Evolutionary conservation across 2,797 vertebrate species (phyloP), one percentile per base, ranked within the genome.

Genomic region (Pelobates cultripes): DNA sequence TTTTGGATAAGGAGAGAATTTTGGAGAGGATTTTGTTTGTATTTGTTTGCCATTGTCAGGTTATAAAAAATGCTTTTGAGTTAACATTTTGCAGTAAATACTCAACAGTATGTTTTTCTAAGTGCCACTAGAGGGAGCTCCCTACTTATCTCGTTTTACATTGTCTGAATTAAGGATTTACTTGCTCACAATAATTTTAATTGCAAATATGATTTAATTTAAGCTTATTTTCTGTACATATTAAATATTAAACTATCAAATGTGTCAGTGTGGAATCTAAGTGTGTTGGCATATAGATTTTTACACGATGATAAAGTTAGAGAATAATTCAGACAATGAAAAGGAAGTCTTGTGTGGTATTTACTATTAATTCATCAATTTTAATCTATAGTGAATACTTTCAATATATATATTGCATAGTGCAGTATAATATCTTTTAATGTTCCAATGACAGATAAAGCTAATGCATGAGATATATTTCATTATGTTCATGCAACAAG

Each of bases 91-190:
- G 5, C 47, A 51, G 5, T 51, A 51, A 51, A 51, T 51, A 51
- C 47, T 51, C 47, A 6, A 51, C 47, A 51, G 10, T 51, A 51
- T 51, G 47, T 67, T 60, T 61, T 13, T n/a, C 43, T 68, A 8
- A 45, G 42, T 3, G 51, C 70, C 81, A 83, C 81, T n/a, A 73
- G 81, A 74, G 81, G 81, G 81, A 68, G 81, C 75, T 43, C 70
- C 40, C 17, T 73, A 42, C 81, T 78, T 73, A 51, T 68, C 44
- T 83, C 75, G 69, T 43, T 68, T 10, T 77, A 4, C 9, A 9
- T 13, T 0, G 7, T 15, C 17, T 73, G 47, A 51, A 66, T 77
- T 42, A 51, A 71, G 51, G 41, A 2, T 73, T 74, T 78, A 60
- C 41, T 10, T 13, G 60, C 15, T 28, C 15, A 9, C n/a, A 55